Percentiles rank a stretch among this genome's conserved stretches.
phyloP scores from a whole-genome alignment of 2,888 invertebrate genomes.

The Drosophila kambysellisi region DNA sequence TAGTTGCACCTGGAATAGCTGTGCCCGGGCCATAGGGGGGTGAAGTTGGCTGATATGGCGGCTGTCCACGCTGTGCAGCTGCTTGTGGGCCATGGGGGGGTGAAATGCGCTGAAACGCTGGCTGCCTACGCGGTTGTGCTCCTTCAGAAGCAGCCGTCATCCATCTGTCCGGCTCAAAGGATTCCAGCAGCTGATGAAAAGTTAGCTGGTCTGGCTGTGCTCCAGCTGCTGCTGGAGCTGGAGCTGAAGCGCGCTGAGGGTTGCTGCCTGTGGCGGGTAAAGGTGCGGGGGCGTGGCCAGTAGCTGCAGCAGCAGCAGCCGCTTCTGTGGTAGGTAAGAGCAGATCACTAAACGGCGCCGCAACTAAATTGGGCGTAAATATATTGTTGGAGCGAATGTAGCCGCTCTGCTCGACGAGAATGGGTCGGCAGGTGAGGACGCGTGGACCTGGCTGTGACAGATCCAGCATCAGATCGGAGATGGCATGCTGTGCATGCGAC shows the following conservation, averaged over 20 bases:
- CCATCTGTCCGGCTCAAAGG: neutral
- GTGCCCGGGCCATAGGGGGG: neutral
- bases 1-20: neutral
- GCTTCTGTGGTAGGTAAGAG: slow-evolving; percentile 10
- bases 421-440: slow-evolving; percentile 89
- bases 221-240: neutral
- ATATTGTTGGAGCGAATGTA: slow-evolving; percentile 85
- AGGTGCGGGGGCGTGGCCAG: neutral
- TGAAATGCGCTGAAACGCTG: neutral
- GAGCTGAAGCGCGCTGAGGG: neutral
- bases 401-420: slow-evolving; percentile 89
- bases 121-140: neutral
- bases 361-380: slow-evolving; percentile 61
- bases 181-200: neutral
- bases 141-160: neutral
- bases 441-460: slow-evolving; percentile 89
- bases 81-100: neutral
- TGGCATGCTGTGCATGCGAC: slow-evolving; percentile 94
- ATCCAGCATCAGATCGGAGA: slow-evolving; percentile 94
- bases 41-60: neutral
- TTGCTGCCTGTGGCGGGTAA: neutral
- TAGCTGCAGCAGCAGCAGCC: slow-evolving; percentile 28
- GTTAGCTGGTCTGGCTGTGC: neutral
- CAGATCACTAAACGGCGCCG: slow-evolving; percentile 55
- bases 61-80: neutral